Evolutionary conservation across 2,113 vertebrate species (phyloP).

Genomic region (Recurvirostra avosetta): DNA sequence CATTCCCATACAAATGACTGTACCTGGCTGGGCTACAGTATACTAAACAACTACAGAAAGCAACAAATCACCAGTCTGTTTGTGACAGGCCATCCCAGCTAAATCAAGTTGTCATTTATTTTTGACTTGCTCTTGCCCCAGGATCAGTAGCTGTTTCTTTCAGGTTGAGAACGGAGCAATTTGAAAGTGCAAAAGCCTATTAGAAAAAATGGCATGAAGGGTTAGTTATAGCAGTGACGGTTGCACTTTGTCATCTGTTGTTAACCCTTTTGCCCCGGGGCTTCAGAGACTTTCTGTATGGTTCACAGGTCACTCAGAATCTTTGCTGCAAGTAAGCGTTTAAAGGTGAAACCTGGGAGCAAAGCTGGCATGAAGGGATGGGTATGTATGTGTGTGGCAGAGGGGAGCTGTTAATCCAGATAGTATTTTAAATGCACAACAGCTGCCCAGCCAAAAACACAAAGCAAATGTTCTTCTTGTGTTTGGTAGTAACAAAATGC

Average conservation of each 20-base stretch:
- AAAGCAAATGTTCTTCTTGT: neutral
- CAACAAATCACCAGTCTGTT: conserved; percentile 64
- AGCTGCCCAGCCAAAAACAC: rapidly evolving
- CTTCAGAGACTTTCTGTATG: conserved; percentile 12
- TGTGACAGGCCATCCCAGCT: conserved; percentile 59
- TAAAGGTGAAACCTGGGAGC: conserved; percentile 29
- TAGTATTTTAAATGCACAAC: neutral
- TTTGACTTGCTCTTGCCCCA: conserved; percentile 58
- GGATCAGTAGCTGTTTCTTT: conserved; percentile 59
- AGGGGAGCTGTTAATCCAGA: neutral
- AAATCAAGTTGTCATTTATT: conserved; percentile 73
- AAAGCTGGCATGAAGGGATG: neutral
- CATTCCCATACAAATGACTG: conserved; percentile 1
- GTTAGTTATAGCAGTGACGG: conserved; percentile 54
- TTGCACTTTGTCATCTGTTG: conserved; percentile 63
- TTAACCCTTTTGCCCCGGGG: conserved; percentile 57
- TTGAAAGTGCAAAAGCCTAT: conserved; percentile 65
- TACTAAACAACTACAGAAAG: conserved; percentile 46
- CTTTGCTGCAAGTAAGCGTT: neutral
- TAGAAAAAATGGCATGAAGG: conserved; percentile 63
- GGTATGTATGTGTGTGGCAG: neutral
- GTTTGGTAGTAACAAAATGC: neutral
- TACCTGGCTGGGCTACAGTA: neutral
- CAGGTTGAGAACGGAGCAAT: conserved; percentile 59
- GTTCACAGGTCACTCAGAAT: conserved; percentile 40